Evolutionary conservation across 2,888 invertebrate species (phyloP).

Genomic region (Nymphalis c-album): DNA sequence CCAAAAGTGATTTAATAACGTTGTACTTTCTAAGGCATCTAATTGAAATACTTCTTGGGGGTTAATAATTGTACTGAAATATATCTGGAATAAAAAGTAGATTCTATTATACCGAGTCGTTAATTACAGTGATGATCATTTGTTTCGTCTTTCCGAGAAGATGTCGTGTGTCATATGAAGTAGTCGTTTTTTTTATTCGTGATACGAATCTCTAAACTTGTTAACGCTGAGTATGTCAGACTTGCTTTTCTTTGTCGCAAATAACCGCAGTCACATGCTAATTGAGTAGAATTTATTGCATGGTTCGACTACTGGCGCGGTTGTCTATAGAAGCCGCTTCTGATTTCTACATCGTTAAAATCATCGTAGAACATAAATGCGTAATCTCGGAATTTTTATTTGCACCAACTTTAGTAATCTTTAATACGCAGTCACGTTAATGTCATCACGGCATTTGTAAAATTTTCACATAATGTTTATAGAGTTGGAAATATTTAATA

Average conservation of each 20-base stretch:
- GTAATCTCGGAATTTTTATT: conserved; percentile 17
- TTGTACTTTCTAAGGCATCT: background rate
- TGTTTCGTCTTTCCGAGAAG: conserved; percentile 21
- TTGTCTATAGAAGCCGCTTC: conserved; percentile 27
- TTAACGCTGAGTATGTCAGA: conserved; percentile 53
- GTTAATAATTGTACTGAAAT: conserved; percentile 2
- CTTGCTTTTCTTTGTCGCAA: conserved; percentile 63
- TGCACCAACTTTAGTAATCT: background rate
- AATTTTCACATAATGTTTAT: conserved; percentile 8
- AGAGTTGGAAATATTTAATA: too few relatives aligned
- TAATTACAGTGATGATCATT: conserved; percentile 11
- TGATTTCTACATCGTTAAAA: conserved; percentile 28
- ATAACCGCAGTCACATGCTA: conserved; percentile 65
- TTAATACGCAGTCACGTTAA: conserved; percentile 4
- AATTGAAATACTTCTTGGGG: background rate
- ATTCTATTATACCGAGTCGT: background rate
- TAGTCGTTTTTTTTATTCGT: conserved; percentile 36
- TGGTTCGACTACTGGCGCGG: conserved; percentile 7
- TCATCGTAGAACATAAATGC: conserved; percentile 16
- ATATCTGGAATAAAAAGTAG: conserved; percentile 1
- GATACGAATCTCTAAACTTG: conserved; percentile 39
- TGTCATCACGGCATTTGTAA: background rate
- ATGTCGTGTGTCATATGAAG: conserved; percentile 23
- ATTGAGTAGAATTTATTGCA: conserved; percentile 76
- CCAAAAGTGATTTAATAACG: background rate